phyloP scores from a whole-genome alignment of 2,113 vertebrate species.

The Nannobrachium achirus region DNA sequence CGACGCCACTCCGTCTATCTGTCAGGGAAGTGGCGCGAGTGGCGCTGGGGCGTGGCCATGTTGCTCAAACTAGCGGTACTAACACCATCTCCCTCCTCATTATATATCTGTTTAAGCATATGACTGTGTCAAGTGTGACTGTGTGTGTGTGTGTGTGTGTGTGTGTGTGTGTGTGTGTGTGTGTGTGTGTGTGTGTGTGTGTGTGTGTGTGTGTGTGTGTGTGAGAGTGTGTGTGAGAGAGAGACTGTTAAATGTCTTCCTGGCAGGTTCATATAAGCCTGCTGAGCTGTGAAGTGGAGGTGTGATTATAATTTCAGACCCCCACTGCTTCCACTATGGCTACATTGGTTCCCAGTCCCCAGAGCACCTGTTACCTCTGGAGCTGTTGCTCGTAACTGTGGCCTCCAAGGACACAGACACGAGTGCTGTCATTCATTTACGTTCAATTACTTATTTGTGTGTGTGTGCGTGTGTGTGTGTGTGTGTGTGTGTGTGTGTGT shows the following conservation, averaged over 20 bases:
- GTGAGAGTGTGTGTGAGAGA: neutral
- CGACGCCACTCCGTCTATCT: no score
- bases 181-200: slow-evolving; percentile 24
- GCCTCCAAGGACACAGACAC: slow-evolving; percentile 25
- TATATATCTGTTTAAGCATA: no score
- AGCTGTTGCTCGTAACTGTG: slow-evolving; percentile 52
- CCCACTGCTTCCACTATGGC: slow-evolving; percentile 55
- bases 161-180: neutral
- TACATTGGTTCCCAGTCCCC: slow-evolving; percentile 55
- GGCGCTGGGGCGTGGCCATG: no score
- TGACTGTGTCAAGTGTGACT: neutral
- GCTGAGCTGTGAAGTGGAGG: slow-evolving; percentile 65
- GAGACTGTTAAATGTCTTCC: slow-evolving; percentile 51
- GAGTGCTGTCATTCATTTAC: slow-evolving; percentile 4
- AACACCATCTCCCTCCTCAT: no score
- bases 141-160: neutral
- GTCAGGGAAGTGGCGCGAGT: no score
- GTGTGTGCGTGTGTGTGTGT: no score
- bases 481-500: no score
- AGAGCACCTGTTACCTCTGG: slow-evolving; percentile 44
- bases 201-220: slow-evolving; percentile 10
- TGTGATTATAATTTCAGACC: slow-evolving; percentile 66
- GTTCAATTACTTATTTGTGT: neutral
- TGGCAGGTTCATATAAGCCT: slow-evolving; percentile 55
- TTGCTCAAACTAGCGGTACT: no score